Evolutionary conservation across 2,888 invertebrate genomes (phyloP).

Genomic region (Geophilus truncorum): DNA sequence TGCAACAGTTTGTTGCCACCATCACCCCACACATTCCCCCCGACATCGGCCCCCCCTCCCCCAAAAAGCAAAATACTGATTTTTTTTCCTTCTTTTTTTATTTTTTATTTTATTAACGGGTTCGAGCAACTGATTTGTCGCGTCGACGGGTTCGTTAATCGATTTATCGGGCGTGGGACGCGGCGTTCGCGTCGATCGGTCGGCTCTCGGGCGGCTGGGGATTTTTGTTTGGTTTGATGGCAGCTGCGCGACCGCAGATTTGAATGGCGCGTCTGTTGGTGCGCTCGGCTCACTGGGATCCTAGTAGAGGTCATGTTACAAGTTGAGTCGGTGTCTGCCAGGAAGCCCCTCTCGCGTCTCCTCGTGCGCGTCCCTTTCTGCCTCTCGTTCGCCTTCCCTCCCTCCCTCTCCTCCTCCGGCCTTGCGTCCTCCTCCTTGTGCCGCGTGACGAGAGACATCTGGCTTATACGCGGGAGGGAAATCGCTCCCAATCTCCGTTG

Average conservation of each 20-base stretch:
- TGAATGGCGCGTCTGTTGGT: slow-evolving; percentile 27
- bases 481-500: slow-evolving; percentile 22
- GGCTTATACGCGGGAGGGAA: slow-evolving; percentile 20
- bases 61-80: no score
- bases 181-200: not conserved
- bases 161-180: not conserved
- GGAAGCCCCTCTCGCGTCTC: slow-evolving; percentile 19
- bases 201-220: not conserved
- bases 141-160: not conserved
- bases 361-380: slow-evolving; percentile 3
- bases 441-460: not conserved
- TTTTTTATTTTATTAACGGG: not conserved
- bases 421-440: slow-evolving; percentile 20
- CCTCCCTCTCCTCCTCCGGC: not conserved
- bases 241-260: slow-evolving; percentile 22
- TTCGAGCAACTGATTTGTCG: not conserved
- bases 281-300: slow-evolving; percentile 10
- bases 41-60: not conserved
- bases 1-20: slow-evolving; percentile 33
- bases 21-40: not conserved
- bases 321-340: slow-evolving; percentile 25
- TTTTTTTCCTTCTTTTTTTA: not conserved
- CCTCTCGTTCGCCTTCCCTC: not conserved
- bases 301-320: slow-evolving; percentile 25
- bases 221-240: slow-evolving; percentile 25